Evolutionary conservation across 2,888 invertebrate species (phyloP).

Genomic region (Tetramorium bicarinatum): DNA sequence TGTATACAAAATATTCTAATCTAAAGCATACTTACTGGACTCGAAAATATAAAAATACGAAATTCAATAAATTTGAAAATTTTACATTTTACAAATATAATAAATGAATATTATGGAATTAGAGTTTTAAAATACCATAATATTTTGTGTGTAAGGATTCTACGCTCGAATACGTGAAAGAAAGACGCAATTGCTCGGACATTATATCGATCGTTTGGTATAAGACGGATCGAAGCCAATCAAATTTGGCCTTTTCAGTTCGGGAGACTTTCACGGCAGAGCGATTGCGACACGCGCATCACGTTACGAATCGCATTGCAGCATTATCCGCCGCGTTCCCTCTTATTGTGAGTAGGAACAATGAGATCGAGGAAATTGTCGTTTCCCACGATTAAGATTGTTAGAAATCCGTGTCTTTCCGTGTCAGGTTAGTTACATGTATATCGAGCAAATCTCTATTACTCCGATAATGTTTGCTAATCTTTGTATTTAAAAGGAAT

Average conservation of each 20-base stretch:
- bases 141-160: neutral
- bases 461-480: slow-evolving; percentile 4
- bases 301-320: slow-evolving; percentile 51
- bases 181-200: slow-evolving; percentile 43
- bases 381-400: slow-evolving; percentile 54
- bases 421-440: neutral
- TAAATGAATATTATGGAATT: neutral
- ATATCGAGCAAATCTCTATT: neutral
- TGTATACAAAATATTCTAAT: neutral
- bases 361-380: slow-evolving; percentile 58
- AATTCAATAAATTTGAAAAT: neutral
- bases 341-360: slow-evolving; percentile 55
- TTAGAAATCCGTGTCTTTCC: slow-evolving; percentile 31
- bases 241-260: slow-evolving; percentile 52
- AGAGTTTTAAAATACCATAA: neutral
- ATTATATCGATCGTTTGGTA: slow-evolving; percentile 26
- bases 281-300: slow-evolving; percentile 54
- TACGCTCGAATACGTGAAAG: slow-evolving; percentile 27
- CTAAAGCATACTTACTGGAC: neutral
- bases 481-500: neutral
- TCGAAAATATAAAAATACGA: neutral
- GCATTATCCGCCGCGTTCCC: slow-evolving; percentile 45
- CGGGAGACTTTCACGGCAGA: slow-evolving; percentile 49
- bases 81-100: neutral
- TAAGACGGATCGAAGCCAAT: slow-evolving; percentile 44